These are phyloP conservation scores for Aporophyla lueneburgensis DNA, from an alignment of 2,888 invertebrate genomes.

Conservation along the genomic window DNA sequence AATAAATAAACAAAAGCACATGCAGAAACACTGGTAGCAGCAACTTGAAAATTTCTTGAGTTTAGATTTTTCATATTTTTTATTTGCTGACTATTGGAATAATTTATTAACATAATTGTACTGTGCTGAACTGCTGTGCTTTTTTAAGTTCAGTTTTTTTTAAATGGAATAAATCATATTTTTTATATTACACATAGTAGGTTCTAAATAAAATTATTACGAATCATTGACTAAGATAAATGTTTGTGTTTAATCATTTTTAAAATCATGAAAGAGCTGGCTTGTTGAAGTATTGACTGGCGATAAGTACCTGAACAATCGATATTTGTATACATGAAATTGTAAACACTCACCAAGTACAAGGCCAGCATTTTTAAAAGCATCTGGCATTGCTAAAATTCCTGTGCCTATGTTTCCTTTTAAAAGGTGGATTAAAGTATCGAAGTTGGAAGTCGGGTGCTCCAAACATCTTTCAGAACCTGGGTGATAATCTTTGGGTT, in stretches of 20 bases:
- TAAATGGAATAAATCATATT: neutral
- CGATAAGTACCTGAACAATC: slow-evolving; percentile 12
- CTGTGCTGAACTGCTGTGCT: neutral
- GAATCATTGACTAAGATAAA: neutral
- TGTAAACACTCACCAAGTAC: slow-evolving; percentile 92
- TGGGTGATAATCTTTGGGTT: slow-evolving; percentile 89
- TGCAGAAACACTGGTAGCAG: no score
- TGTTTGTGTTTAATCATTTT: neutral
- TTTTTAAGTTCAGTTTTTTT: neutral
- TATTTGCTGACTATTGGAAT: neutral
- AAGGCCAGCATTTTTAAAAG: slow-evolving; percentile 97
- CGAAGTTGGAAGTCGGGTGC: slow-evolving; percentile 95
- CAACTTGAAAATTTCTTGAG: neutral
- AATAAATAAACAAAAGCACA: neutral
- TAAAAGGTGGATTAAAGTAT: slow-evolving; percentile 94
- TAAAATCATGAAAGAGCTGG: neutral
- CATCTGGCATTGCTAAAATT: slow-evolving; percentile 99
- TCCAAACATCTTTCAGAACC: slow-evolving; percentile 93
- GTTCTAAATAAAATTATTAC: no score
- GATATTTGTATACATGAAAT: slow-evolving; percentile 37
- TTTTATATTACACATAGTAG: neutral
- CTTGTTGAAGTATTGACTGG: slow-evolving; percentile 5
- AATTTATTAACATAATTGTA: neutral
- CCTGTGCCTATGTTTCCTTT: slow-evolving; percentile 97
- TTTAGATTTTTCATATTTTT: neutral